Conservation (phyloP, 2,888 invertebrate species). For the Drosophila cyrtoloma region DNA sequence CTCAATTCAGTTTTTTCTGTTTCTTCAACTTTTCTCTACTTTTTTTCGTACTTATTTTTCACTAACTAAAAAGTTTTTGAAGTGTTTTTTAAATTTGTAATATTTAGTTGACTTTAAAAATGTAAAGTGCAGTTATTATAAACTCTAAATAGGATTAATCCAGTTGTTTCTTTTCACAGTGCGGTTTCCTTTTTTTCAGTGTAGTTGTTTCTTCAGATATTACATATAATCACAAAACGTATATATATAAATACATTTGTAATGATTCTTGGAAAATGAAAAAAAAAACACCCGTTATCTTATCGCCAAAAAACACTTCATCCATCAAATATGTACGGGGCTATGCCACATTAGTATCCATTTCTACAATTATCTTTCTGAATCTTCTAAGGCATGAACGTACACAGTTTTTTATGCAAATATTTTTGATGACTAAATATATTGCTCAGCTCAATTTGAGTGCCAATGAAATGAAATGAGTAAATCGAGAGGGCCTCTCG, state of each 20-base stretch:
- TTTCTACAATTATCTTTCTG: conserved; percentile 3
- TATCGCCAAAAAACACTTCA: neutral
- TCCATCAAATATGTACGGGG: neutral
- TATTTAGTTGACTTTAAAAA: neutral
- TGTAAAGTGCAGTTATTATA: neutral
- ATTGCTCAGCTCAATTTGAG: conserved; percentile 23
- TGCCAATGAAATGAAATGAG: conserved; percentile 18
- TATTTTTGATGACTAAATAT: conserved; percentile 32
- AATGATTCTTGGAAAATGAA: neutral
- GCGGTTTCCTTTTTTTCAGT: neutral
- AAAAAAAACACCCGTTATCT: neutral
- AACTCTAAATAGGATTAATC: neutral
- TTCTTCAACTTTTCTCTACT: neutral
- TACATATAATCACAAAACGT: neutral
- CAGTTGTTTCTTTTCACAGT: neutral
- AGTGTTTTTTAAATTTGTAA: neutral
- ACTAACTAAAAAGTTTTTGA: neutral
- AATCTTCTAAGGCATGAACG: neutral
- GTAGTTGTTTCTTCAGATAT: neutral
- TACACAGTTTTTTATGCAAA: conserved; percentile 30
- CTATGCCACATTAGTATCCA: neutral
- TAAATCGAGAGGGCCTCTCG: conserved; percentile 6
- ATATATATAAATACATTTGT: neutral
- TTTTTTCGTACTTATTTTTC: neutral
- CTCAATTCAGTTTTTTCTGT: neutral